phyloP scores from a whole-genome alignment of 2,797 vertebrate species.

The Phoebastria nigripes region DNA sequence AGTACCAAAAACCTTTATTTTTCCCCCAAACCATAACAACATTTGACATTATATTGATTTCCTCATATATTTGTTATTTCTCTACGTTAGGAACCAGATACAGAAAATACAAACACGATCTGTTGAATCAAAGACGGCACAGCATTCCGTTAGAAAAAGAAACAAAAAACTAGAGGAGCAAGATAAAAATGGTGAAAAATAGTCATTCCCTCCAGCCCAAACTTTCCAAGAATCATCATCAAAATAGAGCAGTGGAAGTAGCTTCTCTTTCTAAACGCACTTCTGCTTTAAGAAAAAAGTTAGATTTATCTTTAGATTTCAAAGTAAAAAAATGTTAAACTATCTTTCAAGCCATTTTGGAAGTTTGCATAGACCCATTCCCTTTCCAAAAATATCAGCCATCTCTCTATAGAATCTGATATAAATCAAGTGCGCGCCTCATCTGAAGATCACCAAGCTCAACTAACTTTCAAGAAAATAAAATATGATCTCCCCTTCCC shows the following conservation, averaged over 20 bases:
- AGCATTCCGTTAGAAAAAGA: constrained; percentile 73
- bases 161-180: constrained; percentile 57
- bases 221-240: constrained; percentile 62
- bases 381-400: constrained; percentile 79
- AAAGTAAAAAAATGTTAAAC: constrained; percentile 77
- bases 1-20: constrained; percentile 76
- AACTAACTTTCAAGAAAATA: constrained; percentile 61
- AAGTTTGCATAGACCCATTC: constrained; percentile 80
- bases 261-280: constrained; percentile 58
- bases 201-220: constrained; percentile 56
- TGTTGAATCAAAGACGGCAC: constrained; percentile 70
- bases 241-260: constrained; percentile 67
- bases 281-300: constrained; percentile 62
- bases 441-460: constrained; percentile 35
- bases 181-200: constrained; percentile 60
- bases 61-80: constrained; percentile 77
- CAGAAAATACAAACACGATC: constrained; percentile 74
- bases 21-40: constrained; percentile 66
- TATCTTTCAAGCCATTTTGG: constrained; percentile 71
- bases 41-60: constrained; percentile 76
- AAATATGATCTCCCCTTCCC: constrained; percentile 47
- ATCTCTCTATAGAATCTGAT: constrained; percentile 74
- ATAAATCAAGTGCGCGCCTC: constrained; percentile 45
- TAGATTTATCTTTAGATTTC: constrained; percentile 71
- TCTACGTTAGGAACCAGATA: constrained; percentile 79